These are phyloP conservation scores for Drosophila burlai DNA, from an alignment of 1,140 invertebrate genomes.

Conservation along the genomic window DNA sequence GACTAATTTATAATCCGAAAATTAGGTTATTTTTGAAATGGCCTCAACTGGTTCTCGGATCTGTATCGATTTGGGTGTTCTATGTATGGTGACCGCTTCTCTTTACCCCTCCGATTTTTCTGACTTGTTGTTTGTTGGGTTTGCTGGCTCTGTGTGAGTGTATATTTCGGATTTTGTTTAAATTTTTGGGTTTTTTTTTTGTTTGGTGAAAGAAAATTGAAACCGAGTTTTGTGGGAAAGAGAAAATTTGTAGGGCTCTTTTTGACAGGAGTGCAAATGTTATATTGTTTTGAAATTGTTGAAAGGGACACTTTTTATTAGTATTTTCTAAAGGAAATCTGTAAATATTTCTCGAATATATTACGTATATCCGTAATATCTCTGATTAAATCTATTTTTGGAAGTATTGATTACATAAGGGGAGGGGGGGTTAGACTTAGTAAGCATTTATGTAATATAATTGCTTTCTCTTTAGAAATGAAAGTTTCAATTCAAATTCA, in stretches of 20 bases:
- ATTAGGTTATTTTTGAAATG: not conserved
- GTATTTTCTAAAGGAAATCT: not conserved
- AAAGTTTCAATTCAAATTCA: not conserved
- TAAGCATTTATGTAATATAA: not conserved
- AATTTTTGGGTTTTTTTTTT: slow-evolving; percentile 58
- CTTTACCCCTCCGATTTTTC: slow-evolving; percentile 8
- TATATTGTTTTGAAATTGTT: slow-evolving; percentile 20
- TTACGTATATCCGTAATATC: not conserved
- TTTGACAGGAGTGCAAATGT: slow-evolving; percentile 48
- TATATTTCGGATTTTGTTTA: slow-evolving; percentile 56
- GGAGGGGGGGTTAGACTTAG: not conserved
- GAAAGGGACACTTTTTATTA: not conserved
- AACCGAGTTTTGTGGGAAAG: slow-evolving; percentile 62
- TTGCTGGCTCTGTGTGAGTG: slow-evolving; percentile 19
- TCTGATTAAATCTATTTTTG: not conserved
- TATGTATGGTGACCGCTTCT: not conserved
- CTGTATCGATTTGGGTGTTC: not conserved
- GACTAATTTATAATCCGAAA: not conserved
- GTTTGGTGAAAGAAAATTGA: slow-evolving; percentile 66
- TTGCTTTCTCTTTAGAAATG: not conserved
- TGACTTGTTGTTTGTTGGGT: slow-evolving; percentile 21
- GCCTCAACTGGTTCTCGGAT: not conserved
- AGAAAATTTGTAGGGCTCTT: slow-evolving; percentile 40
- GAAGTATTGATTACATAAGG: not conserved
- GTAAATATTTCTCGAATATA: not conserved